These are phyloP conservation scores for Onychorhynchus coronatus DNA, from an alignment of 2,113 vertebrate species.

Conservation along the genomic window DNA sequence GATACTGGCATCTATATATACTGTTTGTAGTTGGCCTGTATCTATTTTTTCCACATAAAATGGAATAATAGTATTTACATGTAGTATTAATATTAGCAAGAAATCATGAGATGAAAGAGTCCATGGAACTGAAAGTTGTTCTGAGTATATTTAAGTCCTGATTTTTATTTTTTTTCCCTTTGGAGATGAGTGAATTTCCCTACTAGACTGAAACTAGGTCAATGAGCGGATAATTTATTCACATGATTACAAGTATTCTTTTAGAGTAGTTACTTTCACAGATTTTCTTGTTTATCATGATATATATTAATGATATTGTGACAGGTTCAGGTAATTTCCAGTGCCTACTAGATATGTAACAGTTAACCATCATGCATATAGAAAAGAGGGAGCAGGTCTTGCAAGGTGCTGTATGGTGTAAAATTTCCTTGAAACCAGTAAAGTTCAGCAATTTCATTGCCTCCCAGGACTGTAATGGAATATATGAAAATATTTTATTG, in stretches of 20 bases:
- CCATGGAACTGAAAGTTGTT: neutral
- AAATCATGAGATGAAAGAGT: neutral
- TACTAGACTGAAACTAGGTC: neutral
- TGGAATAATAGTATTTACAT: neutral
- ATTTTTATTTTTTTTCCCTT: neutral
- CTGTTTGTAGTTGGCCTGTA: neutral
- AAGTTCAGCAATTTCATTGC: neutral
- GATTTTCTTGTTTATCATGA: neutral
- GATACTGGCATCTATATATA: neutral
- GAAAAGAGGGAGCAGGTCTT: neutral
- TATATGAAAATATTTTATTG: neutral
- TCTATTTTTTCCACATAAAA: neutral
- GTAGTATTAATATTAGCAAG: neutral
- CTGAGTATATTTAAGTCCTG: neutral
- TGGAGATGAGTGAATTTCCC: neutral
- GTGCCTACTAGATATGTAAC: neutral
- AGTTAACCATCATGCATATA: neutral
- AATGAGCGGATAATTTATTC: conserved; percentile 1
- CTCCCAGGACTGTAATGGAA: neutral
- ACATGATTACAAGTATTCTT: neutral
- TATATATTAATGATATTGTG: neutral
- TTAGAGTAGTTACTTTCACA: neutral
- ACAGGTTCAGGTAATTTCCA: neutral
- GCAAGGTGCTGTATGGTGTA: neutral
- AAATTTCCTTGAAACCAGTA: neutral